Evolutionary conservation across 2,797 vertebrate genomes (phyloP).

Genomic region (Xerus rutilus): DNA sequence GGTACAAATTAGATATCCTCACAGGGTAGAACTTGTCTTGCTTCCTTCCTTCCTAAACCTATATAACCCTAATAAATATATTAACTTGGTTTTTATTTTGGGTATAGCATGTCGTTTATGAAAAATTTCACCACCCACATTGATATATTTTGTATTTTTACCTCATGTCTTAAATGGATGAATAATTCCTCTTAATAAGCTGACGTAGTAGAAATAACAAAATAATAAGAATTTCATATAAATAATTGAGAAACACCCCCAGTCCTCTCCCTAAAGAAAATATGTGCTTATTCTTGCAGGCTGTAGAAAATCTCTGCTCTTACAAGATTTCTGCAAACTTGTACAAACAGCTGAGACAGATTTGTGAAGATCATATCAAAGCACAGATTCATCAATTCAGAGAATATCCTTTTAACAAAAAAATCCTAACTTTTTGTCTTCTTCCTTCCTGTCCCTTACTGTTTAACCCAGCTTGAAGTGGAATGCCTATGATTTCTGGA

Average conservation of each 20-base stretch:
- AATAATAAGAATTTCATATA: conserved; percentile 49
- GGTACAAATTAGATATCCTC: conserved; percentile 50
- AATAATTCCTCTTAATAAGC: conserved; percentile 55
- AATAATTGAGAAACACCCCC: background rate
- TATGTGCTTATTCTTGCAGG: conserved; percentile 89
- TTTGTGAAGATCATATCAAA: conserved; percentile 99
- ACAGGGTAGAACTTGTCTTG: background rate
- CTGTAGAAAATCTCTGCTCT: conserved; percentile 99
- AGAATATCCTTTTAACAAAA: conserved; percentile 97
- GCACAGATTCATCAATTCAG: conserved; percentile 99
- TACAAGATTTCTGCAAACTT: conserved; percentile 99
- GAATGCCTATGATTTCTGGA: conserved; percentile 50
- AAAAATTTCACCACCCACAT: conserved; percentile 12
- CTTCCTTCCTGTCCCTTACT: conserved; percentile 24
- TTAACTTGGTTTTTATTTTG: conserved; percentile 25
- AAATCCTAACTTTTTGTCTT: conserved; percentile 55
- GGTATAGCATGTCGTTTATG: background rate
- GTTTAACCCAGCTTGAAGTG: conserved; percentile 49
- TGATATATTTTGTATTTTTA: conserved; percentile 54
- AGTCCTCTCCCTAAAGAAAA: conserved; percentile 63
- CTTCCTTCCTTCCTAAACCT: conserved; percentile 45
- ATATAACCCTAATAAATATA: background rate
- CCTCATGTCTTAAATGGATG: conserved; percentile 42
- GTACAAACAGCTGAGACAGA: conserved; percentile 97
- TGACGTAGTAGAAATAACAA: conserved; percentile 20